Evolutionary conservation across 2,888 invertebrate species (phyloP).

Genomic region (Ectemnius lituratus): DNA sequence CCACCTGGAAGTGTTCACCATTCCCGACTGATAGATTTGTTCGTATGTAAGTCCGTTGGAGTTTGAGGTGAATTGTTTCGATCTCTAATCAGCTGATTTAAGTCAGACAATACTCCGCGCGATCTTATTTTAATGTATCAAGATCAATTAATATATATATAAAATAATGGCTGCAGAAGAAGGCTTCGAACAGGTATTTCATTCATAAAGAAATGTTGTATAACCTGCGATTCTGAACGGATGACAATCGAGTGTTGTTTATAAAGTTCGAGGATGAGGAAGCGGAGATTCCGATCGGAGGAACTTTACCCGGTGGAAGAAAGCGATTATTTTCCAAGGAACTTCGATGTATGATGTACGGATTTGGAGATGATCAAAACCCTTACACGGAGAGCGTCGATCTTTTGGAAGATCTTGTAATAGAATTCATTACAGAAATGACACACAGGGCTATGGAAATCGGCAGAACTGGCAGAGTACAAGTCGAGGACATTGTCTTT

Average conservation of each 20-base stretch:
- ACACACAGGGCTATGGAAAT: conserved; percentile 97
- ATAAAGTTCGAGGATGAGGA: conserved; percentile 83
- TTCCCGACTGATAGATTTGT: too few relatives aligned
- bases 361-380: conserved; percentile 99
- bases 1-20: too few relatives aligned
- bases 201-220: not conserved
- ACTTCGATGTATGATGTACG: conserved; percentile 99
- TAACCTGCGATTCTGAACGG: too few relatives aligned
- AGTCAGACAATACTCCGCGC: too few relatives aligned
- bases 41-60: too few relatives aligned
- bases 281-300: conserved; percentile 84
- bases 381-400: conserved; percentile 99
- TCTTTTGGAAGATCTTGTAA: conserved; percentile 96
- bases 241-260: conserved; percentile 7
- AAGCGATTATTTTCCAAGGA: conserved; percentile 95
- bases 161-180: conserved; percentile 56
- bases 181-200: conserved; percentile 56
- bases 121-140: too few relatives aligned
- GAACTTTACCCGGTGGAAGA: conserved; percentile 83
- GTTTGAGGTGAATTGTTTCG: too few relatives aligned
- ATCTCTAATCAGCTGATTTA: too few relatives aligned
- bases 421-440: conserved; percentile 98
- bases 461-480: conserved; percentile 96
- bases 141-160: too few relatives aligned
- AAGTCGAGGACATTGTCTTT: conserved; percentile 98